phyloP scores from a whole-genome alignment of 2,113 vertebrate species.

The Chamaea fasciata region DNA sequence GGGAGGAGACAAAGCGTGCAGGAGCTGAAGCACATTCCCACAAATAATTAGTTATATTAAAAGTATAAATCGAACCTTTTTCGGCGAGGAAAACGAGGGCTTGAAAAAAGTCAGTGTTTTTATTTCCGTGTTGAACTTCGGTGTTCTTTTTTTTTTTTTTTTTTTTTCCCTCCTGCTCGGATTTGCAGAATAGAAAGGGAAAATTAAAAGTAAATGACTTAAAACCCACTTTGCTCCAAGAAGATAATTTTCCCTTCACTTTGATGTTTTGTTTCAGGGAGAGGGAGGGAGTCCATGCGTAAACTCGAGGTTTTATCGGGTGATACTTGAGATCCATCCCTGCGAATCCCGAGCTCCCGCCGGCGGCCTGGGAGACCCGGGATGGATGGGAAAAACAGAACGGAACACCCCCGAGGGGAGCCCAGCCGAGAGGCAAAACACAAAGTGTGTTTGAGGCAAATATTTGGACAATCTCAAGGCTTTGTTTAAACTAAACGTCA shows the following conservation, averaged over 20 bases:
- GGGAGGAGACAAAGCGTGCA: fast-evolving
- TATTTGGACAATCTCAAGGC: conserved; percentile 57
- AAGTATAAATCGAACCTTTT: neutral
- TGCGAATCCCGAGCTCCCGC: neutral
- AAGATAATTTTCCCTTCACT: neutral
- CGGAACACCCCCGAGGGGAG: neutral
- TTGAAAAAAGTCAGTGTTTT: neutral
- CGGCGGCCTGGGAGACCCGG: neutral
- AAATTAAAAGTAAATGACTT: neutral
- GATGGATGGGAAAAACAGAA: neutral
- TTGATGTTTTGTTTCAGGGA: neutral
- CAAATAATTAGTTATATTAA: neutral
- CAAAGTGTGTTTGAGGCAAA: conserved; percentile 33
- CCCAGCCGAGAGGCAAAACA: neutral
- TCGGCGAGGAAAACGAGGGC: neutral
- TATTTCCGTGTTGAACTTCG: neutral
- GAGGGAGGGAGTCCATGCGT: neutral
- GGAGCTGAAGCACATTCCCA: neutral
- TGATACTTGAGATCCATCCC: neutral
- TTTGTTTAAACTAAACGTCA: conserved; percentile 41
- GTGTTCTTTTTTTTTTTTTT: fast-evolving
- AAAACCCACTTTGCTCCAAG: neutral
- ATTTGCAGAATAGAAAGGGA: neutral
- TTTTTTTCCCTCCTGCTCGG: neutral
- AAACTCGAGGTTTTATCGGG: neutral